Base-by-base conservation (phyloP, 1,140 invertebrate genomes). In the Papilio aristodemus region DNA sequence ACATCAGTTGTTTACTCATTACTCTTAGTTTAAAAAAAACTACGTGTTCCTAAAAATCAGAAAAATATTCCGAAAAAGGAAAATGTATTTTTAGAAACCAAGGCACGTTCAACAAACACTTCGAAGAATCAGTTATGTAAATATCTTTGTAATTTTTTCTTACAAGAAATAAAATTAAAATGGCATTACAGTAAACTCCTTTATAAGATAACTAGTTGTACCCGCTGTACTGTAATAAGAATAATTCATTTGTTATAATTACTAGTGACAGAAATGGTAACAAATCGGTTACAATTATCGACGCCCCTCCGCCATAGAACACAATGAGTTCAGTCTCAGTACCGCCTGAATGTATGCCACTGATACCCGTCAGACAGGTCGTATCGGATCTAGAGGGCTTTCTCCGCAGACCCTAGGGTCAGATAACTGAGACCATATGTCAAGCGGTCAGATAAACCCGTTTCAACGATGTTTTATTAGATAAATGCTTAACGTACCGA, bases 371-470 rank as follows among this genome's bases (percentile, higher is more conserved):
- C 17, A 27, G 41, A 64, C 62, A 41, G 39, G 62, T 64, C 62
- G 62, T 64, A 64, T 64, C 62, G 22, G 62, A 64, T 64, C 62
- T 64, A 64, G 62, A 22, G 11, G 62, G 62, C 62, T 64, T 64
- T 64, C 62, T 64, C 62, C 36, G 14, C 38, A 46, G 62, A 60
- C 41, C 62, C 25, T 66, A 66, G 27, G 62, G 62, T 66, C 62
- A 66, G 62, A 46, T 66, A 66, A 66, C 62, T 66, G 62, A 46
- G 19, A 41, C 41, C 27, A 36, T 66, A 66, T 66, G 62, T 66
- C 62, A 46, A 27, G 62, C 27, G 62, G 62, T 66, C 13, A 66
- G 13, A 43, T 32, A 13, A 43, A 66, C 62, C 36, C 62, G 19
- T 66, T 46, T 39, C 14, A 37, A 38, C 38, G 38, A 63, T 39